Evolutionary conservation across 2,113 vertebrate genomes (phyloP), one percentile per base, ranked within the genome.

Genomic region (Malurus cyaneus): DNA sequence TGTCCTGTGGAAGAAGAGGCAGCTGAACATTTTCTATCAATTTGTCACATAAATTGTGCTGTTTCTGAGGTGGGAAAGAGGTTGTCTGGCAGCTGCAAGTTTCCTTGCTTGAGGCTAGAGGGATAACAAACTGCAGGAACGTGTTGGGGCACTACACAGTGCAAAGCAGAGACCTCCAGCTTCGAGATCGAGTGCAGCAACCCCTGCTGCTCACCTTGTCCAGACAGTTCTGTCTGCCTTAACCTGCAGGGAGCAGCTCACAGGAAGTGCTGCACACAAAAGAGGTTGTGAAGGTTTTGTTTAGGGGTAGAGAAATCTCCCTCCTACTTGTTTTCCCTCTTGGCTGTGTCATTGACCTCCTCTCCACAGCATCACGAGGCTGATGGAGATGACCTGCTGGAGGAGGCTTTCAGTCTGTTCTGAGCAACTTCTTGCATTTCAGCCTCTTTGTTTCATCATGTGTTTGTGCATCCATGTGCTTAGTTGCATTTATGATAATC

Each of bases 21-120:
- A 42, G 64, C 59, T 39, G 46, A 74, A 66, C 13, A 0, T 17
- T 80, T 54, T 69, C 61, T 91, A 47, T 70, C 3, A 17, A 64
- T 85, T 83, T 60, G 69, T 84, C 65, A 59, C 47, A 56, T 50
- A 86, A 88, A 86, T 80, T 2, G 32, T 83, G 89, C 71, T 77
- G 6, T 73, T 94, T 88, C 65, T 64, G 86, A 88, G 69, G 39
- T 88, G 86, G 61, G 67, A 84, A 93, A 42, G 59, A 90, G 50
- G 56, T 92, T 94, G 79, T 95, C 56, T 93, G 66, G 80, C 67
- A 95, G 78, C 79, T 88, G 67, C n/a, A 65, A 67, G 86, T 88
- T 95, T 88, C 80, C 56, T 93, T 89, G 89, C 84, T 94, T 64
- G 86, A 62, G 82, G 94, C 81, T 80, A 74, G 86, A 74, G 39